Evolutionary conservation across 1,140 invertebrate genomes (phyloP).

Genomic region (Xylocopa sonorina): DNA sequence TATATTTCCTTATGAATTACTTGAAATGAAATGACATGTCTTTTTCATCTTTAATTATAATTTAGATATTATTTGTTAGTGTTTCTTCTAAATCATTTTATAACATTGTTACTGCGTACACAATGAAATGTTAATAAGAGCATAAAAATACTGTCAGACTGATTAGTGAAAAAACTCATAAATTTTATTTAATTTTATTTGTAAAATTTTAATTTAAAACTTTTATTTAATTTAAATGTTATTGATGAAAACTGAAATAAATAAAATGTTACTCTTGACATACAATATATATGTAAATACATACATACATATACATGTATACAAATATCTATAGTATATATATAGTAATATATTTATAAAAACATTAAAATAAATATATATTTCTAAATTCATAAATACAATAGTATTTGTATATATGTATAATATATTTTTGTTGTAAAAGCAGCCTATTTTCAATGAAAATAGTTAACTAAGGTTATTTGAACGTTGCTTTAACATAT

Average conservation of each 20-base stretch:
- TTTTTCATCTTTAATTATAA: no score
- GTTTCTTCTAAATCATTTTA: neutral
- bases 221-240: neutral
- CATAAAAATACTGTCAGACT: neutral
- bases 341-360: constrained; percentile 13
- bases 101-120: neutral
- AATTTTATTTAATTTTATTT: no score
- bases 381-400: constrained; percentile 3
- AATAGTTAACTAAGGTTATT: neutral
- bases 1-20: neutral
- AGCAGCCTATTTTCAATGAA: constrained; percentile 28
- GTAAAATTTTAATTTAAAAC: neutral
- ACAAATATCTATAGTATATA: constrained; percentile 11
- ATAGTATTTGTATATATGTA: neutral
- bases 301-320: constrained; percentile 3
- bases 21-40: constrained; percentile 3
- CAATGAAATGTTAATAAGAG: neutral
- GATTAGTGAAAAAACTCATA: neutral
- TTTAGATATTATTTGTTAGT: no score
- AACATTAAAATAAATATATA: constrained; percentile 33
- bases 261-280: constrained; percentile 22
- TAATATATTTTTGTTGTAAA: constrained; percentile 15
- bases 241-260: neutral
- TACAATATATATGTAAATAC: neutral
- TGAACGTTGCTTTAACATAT: neutral